phyloP scores from a whole-genome alignment of 2,113 vertebrate species.

The Halcyon malimbica region DNA sequence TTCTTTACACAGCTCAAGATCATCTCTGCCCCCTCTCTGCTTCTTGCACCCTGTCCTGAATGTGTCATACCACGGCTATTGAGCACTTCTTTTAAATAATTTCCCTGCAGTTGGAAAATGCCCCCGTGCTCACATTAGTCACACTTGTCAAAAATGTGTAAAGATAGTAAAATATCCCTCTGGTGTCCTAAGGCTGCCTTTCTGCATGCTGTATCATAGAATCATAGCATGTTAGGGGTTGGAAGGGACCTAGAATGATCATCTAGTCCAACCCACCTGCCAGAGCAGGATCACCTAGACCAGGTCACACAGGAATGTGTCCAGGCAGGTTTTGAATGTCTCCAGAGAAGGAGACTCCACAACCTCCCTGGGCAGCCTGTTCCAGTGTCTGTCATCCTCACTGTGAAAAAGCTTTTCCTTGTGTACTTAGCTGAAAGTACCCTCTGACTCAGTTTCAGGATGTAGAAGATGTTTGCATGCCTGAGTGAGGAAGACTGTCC shows the following conservation, averaged over 20 bases:
- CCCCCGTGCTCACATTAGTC: conserved; percentile 17
- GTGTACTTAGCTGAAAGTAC: not conserved
- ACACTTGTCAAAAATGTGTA: not conserved
- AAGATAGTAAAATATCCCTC: not conserved
- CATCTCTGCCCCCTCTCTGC: not conserved
- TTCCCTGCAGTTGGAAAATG: not conserved
- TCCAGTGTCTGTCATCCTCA: too few species aligned
- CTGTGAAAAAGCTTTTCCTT: too few species aligned
- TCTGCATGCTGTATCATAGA: too few species aligned
- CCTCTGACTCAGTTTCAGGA: not conserved
- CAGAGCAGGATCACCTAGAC: too few species aligned
- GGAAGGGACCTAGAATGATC: too few species aligned
- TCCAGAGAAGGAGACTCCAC: too few species aligned
- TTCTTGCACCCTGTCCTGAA: not conserved
- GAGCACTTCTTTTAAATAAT: conserved; percentile 38
- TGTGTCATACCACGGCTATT: conserved; percentile 1
- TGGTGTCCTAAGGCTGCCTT: not conserved
- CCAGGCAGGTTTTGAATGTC: too few species aligned
- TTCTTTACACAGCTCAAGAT: not conserved
- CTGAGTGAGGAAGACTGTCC: not conserved
- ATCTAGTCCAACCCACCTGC: too few species aligned
- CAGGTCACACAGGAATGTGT: too few species aligned
- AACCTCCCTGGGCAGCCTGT: too few species aligned
- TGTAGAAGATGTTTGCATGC: not conserved
- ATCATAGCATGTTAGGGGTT: too few species aligned